Conservation (phyloP, 2,888 invertebrate genomes). For the Margaritifera margaritifera region DNA sequence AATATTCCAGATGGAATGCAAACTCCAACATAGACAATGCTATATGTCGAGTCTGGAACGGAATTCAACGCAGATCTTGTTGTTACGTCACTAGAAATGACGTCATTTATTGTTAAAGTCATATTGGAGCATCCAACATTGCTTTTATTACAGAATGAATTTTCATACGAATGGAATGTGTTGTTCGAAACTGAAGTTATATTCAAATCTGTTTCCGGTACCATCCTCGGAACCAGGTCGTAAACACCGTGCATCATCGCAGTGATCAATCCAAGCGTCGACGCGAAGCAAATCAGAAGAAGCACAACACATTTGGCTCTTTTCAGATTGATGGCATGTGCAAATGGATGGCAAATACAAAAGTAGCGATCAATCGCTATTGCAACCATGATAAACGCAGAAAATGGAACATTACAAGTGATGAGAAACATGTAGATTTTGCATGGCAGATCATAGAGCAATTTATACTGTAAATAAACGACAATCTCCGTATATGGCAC, state of each 20-base stretch:
- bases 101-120: too few relatives aligned
- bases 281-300: slow-evolving; percentile 39
- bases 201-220: too few relatives aligned
- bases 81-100: too few relatives aligned
- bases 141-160: too few relatives aligned
- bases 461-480: slow-evolving; percentile 49
- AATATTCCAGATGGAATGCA: slow-evolving; percentile 57
- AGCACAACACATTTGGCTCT: slow-evolving; percentile 46
- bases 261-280: slow-evolving; percentile 50
- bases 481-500: slow-evolving; percentile 61
- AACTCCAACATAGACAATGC: slow-evolving; percentile 37
- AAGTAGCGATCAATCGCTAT: slow-evolving; percentile 64
- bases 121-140: too few relatives aligned
- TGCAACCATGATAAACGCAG: slow-evolving; percentile 66
- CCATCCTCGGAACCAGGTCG: neutral
- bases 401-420: slow-evolving; percentile 66
- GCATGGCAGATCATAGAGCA: slow-evolving; percentile 55
- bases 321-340: slow-evolving; percentile 53
- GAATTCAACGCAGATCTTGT: too few relatives aligned
- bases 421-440: slow-evolving; percentile 66
- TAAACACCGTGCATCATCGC: slow-evolving; percentile 55
- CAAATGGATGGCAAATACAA: slow-evolving; percentile 67
- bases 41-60: too few relatives aligned
- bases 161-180: too few relatives aligned
- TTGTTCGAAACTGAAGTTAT: too few relatives aligned